phyloP scores from a whole-genome alignment of 2,797 vertebrate genomes.

The Sciaenops ocellatus region DNA sequence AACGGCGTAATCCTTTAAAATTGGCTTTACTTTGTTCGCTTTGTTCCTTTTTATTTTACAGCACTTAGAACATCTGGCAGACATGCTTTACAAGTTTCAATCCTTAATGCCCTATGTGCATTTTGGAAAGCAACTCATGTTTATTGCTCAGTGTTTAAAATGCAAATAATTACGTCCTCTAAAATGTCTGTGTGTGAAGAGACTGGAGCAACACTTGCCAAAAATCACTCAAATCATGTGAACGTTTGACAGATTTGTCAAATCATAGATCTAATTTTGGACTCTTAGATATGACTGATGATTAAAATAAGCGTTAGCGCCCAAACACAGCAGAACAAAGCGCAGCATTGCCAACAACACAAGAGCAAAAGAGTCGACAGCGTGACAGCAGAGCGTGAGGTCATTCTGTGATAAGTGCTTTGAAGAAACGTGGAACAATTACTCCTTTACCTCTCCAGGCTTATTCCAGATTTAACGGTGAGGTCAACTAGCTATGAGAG shows the following conservation, averaged over 20 bases:
- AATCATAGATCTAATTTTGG: background rate
- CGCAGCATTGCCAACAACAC: slow-evolving; percentile 43
- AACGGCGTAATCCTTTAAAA: slow-evolving; percentile 36
- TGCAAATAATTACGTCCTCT: slow-evolving; percentile 17
- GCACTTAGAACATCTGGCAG: slow-evolving; percentile 30
- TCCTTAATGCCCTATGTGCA: slow-evolving; percentile 5
- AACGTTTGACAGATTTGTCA: background rate
- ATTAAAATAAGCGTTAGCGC: slow-evolving; percentile 40
- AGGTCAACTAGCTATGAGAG: slow-evolving; percentile 86
- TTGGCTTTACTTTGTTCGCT: slow-evolving; percentile 22
- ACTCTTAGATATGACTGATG: background rate
- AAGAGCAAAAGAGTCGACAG: slow-evolving; percentile 38
- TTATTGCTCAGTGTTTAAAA: slow-evolving; percentile 21
- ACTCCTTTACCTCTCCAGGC: slow-evolving; percentile 84
- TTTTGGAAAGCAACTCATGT: background rate
- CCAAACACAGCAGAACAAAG: slow-evolving; percentile 61
- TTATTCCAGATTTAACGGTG: slow-evolving; percentile 81
- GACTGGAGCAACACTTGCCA: slow-evolving; percentile 5
- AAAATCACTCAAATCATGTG: background rate
- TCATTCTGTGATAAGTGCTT: slow-evolving; percentile 57
- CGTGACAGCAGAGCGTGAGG: slow-evolving; percentile 57
- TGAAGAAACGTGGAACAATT: slow-evolving; percentile 44
- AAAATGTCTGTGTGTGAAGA: background rate
- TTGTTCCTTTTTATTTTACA: slow-evolving; percentile 31
- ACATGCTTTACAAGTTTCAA: slow-evolving; percentile 6